phyloP scores from a whole-genome alignment of 2,113 vertebrate species.

The Podiceps cristatus region DNA sequence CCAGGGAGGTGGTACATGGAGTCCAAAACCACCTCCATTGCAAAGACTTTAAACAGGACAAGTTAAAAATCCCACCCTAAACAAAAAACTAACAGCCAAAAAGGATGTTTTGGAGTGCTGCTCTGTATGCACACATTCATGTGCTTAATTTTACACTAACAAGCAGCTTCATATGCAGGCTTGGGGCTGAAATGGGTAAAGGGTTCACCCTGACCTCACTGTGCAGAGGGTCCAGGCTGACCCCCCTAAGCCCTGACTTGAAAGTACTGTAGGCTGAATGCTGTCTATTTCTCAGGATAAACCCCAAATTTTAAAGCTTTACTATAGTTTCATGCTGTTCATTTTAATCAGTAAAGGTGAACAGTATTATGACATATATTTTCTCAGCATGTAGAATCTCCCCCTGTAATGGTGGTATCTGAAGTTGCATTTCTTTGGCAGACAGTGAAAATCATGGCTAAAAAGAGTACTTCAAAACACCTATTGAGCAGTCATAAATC shows the following conservation, averaged over 20 bases:
- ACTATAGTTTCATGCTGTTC: neutral
- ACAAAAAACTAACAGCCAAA: neutral
- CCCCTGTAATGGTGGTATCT: neutral
- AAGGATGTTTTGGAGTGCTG: neutral
- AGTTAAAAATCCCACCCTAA: too few relatives aligned
- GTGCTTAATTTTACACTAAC: neutral
- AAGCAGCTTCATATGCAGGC: fast-evolving
- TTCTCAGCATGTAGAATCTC: neutral
- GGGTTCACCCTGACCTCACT: neutral
- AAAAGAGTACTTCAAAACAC: neutral
- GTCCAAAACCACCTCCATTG: neutral
- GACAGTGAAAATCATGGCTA: neutral
- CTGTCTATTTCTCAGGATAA: neutral
- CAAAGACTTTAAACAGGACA: neutral
- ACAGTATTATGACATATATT: neutral
- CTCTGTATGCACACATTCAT: fast-evolving
- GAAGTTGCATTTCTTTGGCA: neutral
- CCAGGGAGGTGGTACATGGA: neutral
- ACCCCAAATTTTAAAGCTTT: neutral
- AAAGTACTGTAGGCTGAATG: neutral
- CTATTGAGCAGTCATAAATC: neutral
- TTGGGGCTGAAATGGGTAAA: neutral
- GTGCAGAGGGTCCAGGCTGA: neutral
- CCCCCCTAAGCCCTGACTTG: neutral
- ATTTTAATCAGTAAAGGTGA: neutral